Conservation (phyloP, 1,140 invertebrate genomes). For the Tetramorium simillimum region DNA sequence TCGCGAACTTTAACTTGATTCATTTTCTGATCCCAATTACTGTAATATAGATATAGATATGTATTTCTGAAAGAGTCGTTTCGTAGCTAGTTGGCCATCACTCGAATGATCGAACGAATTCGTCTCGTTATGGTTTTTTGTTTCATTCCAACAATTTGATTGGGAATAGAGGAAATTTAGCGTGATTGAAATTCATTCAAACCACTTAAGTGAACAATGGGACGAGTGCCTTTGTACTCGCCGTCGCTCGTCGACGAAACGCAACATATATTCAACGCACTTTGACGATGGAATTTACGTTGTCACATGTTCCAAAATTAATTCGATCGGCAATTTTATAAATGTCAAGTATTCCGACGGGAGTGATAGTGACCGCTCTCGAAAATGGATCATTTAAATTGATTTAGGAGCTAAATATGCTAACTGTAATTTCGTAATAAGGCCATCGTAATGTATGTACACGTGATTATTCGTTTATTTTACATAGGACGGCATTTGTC, state of each 20-base stretch:
- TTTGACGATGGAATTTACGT: constrained; percentile 43
- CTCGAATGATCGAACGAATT: constrained; percentile 5
- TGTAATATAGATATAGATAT: neutral
- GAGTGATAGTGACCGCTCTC: neutral
- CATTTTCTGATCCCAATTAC: neutral
- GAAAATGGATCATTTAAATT: constrained; percentile 31
- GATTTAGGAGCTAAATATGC: neutral
- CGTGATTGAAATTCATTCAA: constrained; percentile 53
- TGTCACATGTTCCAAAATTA: constrained; percentile 40
- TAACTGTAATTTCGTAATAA: constrained; percentile 5
- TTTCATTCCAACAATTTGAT: constrained; percentile 42
- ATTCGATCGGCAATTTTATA: constrained; percentile 42
- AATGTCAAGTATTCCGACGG: constrained; percentile 1
- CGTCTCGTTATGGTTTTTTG: constrained; percentile 40
- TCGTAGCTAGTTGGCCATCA: neutral
- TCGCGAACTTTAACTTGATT: constrained; percentile 1
- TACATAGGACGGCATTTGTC: neutral
- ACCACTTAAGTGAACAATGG: constrained; percentile 58
- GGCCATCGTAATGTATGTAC: neutral
- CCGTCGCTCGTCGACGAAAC: constrained; percentile 31
- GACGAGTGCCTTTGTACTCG: constrained; percentile 51
- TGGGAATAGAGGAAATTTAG: constrained; percentile 48
- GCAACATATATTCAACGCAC: constrained; percentile 28
- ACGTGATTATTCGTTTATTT: neutral
- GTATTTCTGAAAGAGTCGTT: constrained; percentile 13